Evolutionary conservation across 2,888 invertebrate species (phyloP), one percentile per base, ranked within the genome.

Genomic region (Machimus atricapillus): DNA sequence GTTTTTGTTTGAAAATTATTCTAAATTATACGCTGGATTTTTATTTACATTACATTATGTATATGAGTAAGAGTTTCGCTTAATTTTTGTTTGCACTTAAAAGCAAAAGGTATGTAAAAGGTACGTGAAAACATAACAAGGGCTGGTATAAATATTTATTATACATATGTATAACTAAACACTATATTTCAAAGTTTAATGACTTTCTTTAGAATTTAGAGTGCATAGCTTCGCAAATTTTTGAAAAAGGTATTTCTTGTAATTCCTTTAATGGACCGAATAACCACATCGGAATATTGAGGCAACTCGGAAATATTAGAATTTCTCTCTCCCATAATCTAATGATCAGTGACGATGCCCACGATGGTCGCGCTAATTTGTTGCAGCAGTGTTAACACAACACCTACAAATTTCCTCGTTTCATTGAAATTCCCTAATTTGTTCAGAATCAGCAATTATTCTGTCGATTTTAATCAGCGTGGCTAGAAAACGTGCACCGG

Each of bases 391-490:
- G 78, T 78, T 78, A 78, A 78, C 78, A 78, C 43, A 78, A 78
- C 78, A 78, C 78, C 78, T 78, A 78, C 78, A 78, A 78, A 78
- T 78, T 78, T 78, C 78, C 78, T 78, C 43, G 40, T 76, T 78
- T 78, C 40, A 78, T 76, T 78, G 78, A 78, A 78, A 78, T 78
- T 78, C 78, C 78, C 78, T 78, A 78, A 78, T 78, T 78, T 78
- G 78, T 78, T 78, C 78, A 78, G 78, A 78, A 78, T 78, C 78
- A 78, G 78, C 78, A 78, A 78, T 78, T 78, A 78, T 78, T 78
- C 78, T 78, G 78, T 78, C 78, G 78, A 78, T 78, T 78, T 78
- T 78, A 78, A 78, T 78, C 78, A 78, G 43, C n/a, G 66, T 66
- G 19, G 37, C 76, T 76, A 76, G 78, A 78, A 66, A 78, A 78